phyloP scores from a whole-genome alignment of 2,797 vertebrate species.

The Sternarchorhynchus goeldii region DNA sequence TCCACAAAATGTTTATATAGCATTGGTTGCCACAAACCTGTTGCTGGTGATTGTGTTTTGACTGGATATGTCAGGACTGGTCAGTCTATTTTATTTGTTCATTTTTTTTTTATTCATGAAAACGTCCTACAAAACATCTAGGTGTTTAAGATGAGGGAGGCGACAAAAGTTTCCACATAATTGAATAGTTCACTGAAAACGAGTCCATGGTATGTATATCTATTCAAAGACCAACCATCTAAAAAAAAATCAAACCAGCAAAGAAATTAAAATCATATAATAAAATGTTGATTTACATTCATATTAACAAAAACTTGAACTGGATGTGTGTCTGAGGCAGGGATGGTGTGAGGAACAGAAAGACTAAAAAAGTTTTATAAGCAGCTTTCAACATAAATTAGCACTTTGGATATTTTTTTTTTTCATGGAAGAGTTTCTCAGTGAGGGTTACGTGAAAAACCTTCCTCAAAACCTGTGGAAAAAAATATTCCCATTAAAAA shows the following conservation, averaged over 20 bases:
- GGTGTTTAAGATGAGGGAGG: conserved; percentile 13
- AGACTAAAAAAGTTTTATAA: conserved; percentile 66
- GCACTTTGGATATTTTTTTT: conserved; percentile 58
- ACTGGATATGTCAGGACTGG: conserved; percentile 22
- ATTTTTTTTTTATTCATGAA: not conserved
- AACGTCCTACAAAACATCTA: not conserved
- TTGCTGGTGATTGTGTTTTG: conserved; percentile 42
- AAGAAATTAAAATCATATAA: conserved; percentile 14
- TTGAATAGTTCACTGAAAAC: not conserved
- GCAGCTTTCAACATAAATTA: conserved; percentile 45
- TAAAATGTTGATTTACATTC: conserved; percentile 27
- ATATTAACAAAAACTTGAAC: conserved; percentile 37
- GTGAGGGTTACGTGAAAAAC: conserved; percentile 60
- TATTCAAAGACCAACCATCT: conserved; percentile 13
- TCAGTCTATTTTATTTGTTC: too few relatives aligned
- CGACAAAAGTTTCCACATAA: conserved; percentile 22
- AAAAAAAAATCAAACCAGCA: conserved; percentile 32
- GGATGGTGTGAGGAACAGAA: conserved; percentile 27
- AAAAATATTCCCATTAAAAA: conserved; percentile 57
- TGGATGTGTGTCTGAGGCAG: not conserved
- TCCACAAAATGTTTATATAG: conserved; percentile 13
- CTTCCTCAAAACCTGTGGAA: conserved; percentile 53
- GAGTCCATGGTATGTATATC: not conserved
- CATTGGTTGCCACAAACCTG: conserved; percentile 16
- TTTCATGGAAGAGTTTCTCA: conserved; percentile 67